These are phyloP conservation scores for Macaria liturata DNA, from an alignment of 2,888 invertebrate genomes.

Conservation along the genomic window DNA sequence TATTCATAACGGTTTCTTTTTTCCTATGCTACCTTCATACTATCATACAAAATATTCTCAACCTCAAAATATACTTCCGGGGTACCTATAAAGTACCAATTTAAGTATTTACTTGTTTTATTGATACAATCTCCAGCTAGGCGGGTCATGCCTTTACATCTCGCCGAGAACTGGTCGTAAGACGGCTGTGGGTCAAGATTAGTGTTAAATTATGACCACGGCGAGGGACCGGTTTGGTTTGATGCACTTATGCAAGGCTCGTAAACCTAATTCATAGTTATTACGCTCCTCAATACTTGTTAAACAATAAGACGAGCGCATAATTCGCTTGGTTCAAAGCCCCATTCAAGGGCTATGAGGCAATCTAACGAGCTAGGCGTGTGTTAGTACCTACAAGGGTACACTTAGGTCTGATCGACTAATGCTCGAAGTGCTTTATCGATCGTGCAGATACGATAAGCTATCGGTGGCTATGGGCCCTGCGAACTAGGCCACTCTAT, in stretches of 20 bases:
- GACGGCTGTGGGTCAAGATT: constrained; percentile 79
- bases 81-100: neutral
- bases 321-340: constrained; percentile 20
- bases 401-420: constrained; percentile 33
- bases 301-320: constrained; percentile 38
- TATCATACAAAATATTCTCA: too few relatives aligned
- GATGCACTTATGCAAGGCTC: constrained; percentile 61
- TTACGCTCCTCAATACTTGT: constrained; percentile 37
- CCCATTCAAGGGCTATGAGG: constrained; percentile 33
- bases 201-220: constrained; percentile 65
- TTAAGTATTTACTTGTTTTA: constrained; percentile 24
- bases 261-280: constrained; percentile 44
- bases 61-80: neutral
- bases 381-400: constrained; percentile 4
- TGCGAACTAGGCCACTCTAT: constrained; percentile 70
- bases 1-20: too few relatives aligned
- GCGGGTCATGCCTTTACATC: constrained; percentile 46
- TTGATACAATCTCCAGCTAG: constrained; percentile 46
- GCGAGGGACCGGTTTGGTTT: constrained; percentile 63
- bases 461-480: constrained; percentile 56
- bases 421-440: constrained; percentile 62
- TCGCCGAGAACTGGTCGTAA: constrained; percentile 56
- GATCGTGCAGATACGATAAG: constrained; percentile 64
- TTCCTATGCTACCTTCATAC: too few relatives aligned
- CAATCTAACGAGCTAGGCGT: constrained; percentile 32